These are phyloP conservation scores for Tipula confusa DNA, from an alignment of 2,888 invertebrate species.

Conservation along the genomic window DNA sequence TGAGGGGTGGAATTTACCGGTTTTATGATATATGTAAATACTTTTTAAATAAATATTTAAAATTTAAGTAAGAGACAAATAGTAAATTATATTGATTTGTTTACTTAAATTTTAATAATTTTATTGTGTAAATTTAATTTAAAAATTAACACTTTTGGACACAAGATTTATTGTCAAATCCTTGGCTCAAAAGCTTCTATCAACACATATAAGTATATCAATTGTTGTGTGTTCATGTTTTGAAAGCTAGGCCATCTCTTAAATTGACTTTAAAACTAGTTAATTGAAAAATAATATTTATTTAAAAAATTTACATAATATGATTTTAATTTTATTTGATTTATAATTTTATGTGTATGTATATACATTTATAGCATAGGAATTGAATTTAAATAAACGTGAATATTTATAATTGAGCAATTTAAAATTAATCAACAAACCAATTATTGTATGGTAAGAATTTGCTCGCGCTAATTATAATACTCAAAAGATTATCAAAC, in stretches of 20 bases:
- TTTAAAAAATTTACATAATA: background rate
- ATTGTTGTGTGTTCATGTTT: background rate
- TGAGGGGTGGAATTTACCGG: background rate
- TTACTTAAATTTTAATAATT: background rate
- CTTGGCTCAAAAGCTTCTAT: background rate
- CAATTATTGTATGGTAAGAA: background rate
- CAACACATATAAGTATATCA: background rate
- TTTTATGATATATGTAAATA: background rate
- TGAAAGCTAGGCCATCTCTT: background rate
- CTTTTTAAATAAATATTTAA: background rate
- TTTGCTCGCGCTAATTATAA: background rate
- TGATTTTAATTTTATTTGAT: background rate
- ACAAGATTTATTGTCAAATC: background rate
- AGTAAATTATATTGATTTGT: background rate
- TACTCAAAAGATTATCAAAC: background rate
- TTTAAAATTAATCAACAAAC: background rate
- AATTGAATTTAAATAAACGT: background rate
- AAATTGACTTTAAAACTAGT: background rate
- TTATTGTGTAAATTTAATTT: background rate
- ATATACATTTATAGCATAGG: no score
- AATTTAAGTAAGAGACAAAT: background rate
- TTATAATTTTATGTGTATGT: background rate
- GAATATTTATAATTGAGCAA: background rate
- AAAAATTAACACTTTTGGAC: slow-evolving; percentile 15
- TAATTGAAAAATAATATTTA: slow-evolving; percentile 12